These are phyloP conservation scores for Drosophila testacea DNA, from an alignment of 2,888 invertebrate genomes.

Conservation along the genomic window DNA sequence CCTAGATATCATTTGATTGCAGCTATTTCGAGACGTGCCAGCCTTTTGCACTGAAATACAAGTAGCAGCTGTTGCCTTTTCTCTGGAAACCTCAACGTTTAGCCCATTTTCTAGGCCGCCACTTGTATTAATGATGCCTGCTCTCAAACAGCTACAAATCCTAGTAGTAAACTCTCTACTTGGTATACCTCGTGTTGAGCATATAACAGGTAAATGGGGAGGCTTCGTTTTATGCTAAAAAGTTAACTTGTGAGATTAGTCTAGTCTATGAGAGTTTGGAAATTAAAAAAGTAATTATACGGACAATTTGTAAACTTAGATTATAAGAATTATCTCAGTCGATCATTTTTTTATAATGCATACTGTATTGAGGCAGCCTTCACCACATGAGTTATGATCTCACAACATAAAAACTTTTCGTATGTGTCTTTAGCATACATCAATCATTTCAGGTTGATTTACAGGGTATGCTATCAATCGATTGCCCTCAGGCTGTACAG, in stretches of 20 bases:
- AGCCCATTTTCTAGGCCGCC: conserved; percentile 11
- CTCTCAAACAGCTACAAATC: conserved; percentile 12
- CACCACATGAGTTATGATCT: too few species aligned
- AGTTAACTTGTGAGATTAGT: neutral
- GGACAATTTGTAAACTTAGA: neutral
- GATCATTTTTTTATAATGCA: too few species aligned
- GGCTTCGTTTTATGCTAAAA: neutral
- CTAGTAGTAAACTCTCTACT: neutral
- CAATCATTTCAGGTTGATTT: neutral
- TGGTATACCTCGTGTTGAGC: conserved; percentile 6
- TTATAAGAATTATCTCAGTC: too few species aligned
- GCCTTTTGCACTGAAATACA: conserved; percentile 24
- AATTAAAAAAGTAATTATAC: neutral
- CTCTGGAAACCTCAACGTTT: conserved; percentile 9
- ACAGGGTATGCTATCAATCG: neutral
- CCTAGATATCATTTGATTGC: conserved; percentile 40
- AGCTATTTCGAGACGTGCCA: conserved; percentile 27
- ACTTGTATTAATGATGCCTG: conserved; percentile 54
- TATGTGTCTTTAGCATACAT: too few species aligned
- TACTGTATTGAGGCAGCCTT: too few species aligned
- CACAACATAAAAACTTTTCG: too few species aligned
- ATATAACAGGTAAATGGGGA: neutral
- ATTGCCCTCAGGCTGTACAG: too few species aligned
- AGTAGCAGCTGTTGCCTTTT: conserved; percentile 28
- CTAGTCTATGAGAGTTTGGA: neutral